A percentile compares a stretch with the other conserved stretches of the same genome.
These are phyloP conservation scores for Lasaia peninsularis DNA, from an alignment of 1,140 invertebrate genomes.

Conservation along the genomic window DNA sequence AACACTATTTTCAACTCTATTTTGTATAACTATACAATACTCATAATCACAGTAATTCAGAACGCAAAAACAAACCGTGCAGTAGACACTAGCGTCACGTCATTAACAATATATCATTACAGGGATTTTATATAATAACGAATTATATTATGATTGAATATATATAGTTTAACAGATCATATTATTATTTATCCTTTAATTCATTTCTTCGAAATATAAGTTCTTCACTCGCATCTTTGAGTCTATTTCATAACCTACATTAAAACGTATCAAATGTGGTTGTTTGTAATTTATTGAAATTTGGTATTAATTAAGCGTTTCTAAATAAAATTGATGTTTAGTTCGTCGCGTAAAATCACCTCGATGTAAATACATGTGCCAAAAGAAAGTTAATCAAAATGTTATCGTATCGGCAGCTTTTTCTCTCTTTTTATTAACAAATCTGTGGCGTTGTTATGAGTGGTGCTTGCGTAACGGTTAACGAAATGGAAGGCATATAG, in stretches of 20 bases:
- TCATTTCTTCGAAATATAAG: slow-evolving; percentile 29
- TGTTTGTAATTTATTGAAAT: slow-evolving; percentile 11
- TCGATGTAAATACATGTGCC: slow-evolving; percentile 50
- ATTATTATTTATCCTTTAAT: slow-evolving; percentile 47
- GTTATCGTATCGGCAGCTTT: slow-evolving; percentile 27
- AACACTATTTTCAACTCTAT: slow-evolving; percentile 75
- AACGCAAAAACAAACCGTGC: slow-evolving; percentile 31
- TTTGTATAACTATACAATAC: slow-evolving; percentile 72
- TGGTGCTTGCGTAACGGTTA: background rate
- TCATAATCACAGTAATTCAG: slow-evolving; percentile 56
- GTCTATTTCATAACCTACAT: slow-evolving; percentile 18
- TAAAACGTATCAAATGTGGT: slow-evolving; percentile 12
- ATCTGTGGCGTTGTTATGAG: slow-evolving; percentile 11
- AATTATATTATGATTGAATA: slow-evolving; percentile 64
- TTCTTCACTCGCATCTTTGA: slow-evolving; percentile 18
- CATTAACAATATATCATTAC: slow-evolving; percentile 76
- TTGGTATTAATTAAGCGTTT: background rate
- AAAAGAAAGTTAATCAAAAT: slow-evolving; percentile 39
- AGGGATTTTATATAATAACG: slow-evolving; percentile 76
- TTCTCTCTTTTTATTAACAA: slow-evolving; percentile 11
- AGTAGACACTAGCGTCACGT: slow-evolving; percentile 65
- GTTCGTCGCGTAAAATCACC: slow-evolving; percentile 10
- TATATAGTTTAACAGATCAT: slow-evolving; percentile 65
- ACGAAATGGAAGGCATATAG: background rate
- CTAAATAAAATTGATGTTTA: slow-evolving; percentile 11